Base-by-base conservation (phyloP, 2,797 vertebrate genomes). In the Eremophila alpestris region DNA sequence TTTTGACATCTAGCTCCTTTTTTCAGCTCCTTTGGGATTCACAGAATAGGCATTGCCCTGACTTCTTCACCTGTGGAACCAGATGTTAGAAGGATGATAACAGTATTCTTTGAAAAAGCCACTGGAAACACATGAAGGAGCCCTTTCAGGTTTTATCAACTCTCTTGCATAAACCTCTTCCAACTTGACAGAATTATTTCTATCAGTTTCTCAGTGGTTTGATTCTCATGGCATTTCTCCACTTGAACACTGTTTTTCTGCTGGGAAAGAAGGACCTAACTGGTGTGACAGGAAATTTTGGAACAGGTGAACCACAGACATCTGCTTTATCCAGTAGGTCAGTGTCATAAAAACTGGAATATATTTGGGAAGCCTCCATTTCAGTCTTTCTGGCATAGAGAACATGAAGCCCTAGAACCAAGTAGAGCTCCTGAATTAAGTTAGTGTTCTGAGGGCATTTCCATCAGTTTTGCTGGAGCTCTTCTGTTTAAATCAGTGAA, bases 1-100 rank as follows among this genome's bases (percentile, higher is more conserved):
- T 92, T 89, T 92, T 83, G 43, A 81, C 88, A 76, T 78, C 63
- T 92, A 83, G 30, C 62, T 92, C 11, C 6, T 64, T 90, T 83
- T 70, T 71, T 68, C 16, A 26, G 1, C 49, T 92, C n/a, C 69
- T 40, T 58, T 2, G 36, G 43, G 46, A 78, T 65, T 88, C n/a
- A 40, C 54, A 43, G 49, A 56, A 29, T 36, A 88, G 60, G 8
- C 38, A 68, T 41, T 77, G 62, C 73, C 34, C 27, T 88, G 86
- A n/a, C 46, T 86, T 74, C 49, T 51, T 88, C 49, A 78, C 77
- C 54, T 83, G 65, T 71, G 65, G 80, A 78, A 75, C 58, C 65
- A 86, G 63, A 69, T 81, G 74, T 71, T 86, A 81, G 34, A 56
- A 69, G 46, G 58, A 65, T 65, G 43, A 16, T 80, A 41, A 48